Evolutionary conservation across 2,113 vertebrate genomes (phyloP).

Genomic region (Candoia aspera): DNA sequence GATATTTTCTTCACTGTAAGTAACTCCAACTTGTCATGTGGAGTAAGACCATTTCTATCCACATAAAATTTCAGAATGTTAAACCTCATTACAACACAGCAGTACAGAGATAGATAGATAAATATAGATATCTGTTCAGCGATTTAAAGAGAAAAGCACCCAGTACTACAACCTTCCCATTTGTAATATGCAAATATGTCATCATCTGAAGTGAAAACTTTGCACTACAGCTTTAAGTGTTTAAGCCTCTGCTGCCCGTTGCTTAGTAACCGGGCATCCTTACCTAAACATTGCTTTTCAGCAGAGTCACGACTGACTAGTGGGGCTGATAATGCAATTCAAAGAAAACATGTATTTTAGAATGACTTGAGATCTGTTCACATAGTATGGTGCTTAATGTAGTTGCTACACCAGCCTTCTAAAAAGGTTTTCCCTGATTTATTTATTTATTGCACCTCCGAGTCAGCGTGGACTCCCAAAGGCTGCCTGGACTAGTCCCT

Average conservation of each 20-base stretch:
- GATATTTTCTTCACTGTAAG: background rate
- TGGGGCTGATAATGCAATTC: constrained; percentile 75
- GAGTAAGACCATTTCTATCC: background rate
- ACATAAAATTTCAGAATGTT: background rate
- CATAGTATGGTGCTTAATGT: constrained; percentile 26
- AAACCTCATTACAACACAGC: background rate
- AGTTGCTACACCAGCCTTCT: background rate
- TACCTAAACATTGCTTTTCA: constrained; percentile 87
- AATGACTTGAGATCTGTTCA: constrained; percentile 40
- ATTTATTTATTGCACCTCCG: background rate
- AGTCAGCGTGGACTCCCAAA: background rate
- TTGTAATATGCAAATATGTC: constrained; percentile 26
- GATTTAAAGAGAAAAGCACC: background rate
- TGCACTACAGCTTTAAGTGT: constrained; percentile 66
- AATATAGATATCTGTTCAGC: background rate
- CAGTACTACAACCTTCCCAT: background rate
- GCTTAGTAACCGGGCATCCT: constrained; percentile 87
- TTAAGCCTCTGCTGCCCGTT: constrained; percentile 78
- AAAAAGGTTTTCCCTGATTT: background rate
- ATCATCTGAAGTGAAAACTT: constrained; percentile 37
- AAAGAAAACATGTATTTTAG: constrained; percentile 44
- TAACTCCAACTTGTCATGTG: background rate
- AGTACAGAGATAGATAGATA: background rate
- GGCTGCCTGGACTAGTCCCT: background rate
- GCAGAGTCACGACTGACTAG: constrained; percentile 87